phyloP scores from a whole-genome alignment of 1,140 invertebrate species.

The Drosophila sp. region DNA sequence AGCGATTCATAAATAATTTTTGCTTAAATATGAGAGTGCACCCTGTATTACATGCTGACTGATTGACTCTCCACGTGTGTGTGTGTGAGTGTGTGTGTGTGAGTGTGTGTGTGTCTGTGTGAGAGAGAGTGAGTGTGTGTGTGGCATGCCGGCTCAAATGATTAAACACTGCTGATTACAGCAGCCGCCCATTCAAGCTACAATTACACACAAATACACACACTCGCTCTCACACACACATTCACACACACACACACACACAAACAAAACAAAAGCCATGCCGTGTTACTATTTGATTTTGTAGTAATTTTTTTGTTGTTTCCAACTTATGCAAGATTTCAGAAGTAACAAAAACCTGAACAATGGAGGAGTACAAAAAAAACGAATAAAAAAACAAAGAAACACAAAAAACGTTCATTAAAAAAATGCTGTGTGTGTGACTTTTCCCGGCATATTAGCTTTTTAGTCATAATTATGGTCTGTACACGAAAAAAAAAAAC shows the following conservation, averaged over 20 bases:
- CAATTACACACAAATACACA: constrained; percentile 32
- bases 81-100: constrained; percentile 11
- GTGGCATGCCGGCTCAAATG: constrained; percentile 37
- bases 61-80: not conserved
- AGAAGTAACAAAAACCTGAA: constrained; percentile 50
- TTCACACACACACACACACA: constrained; percentile 13
- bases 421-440: constrained; percentile 55
- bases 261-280: constrained; percentile 4
- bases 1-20: not conserved
- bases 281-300: constrained; percentile 30
- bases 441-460: constrained; percentile 42
- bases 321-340: constrained; percentile 44
- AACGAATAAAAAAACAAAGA: constrained; percentile 4
- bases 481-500: constrained; percentile 2
- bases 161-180: constrained; percentile 33
- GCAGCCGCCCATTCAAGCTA: constrained; percentile 38
- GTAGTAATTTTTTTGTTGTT: constrained; percentile 21
- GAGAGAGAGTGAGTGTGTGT: constrained; percentile 5
- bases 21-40: constrained; percentile 4
- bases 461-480: constrained; percentile 41
- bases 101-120: constrained; percentile 15
- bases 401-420: constrained; percentile 6
- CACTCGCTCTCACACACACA: too few species aligned
- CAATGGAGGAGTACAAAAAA: constrained; percentile 36
- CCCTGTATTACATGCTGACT: constrained; percentile 17